Base-by-base conservation (phyloP, 2,888 invertebrate genomes). In the Drosophila seclusa region DNA sequence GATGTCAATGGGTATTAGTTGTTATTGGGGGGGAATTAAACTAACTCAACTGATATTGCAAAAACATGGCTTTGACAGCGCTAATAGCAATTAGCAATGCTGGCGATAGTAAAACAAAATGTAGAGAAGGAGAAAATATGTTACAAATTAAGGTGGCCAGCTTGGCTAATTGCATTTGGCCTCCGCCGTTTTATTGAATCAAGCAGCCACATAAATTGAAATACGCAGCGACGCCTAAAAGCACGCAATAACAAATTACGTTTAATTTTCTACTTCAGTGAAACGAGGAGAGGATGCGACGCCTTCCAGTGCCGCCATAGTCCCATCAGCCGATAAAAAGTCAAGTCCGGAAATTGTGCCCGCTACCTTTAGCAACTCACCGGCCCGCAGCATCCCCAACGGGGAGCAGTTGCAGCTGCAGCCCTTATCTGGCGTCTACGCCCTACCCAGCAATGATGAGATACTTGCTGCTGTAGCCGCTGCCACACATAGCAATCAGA, bases 321-420 rank as follows among this genome's bases (percentile, higher is more conserved):
- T 78, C 32, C 71, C 89, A 57, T 73, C 64, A 55, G 90, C 90
- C 38, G 83, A 92, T 59, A 91, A 92, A 68, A 91, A 91, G 80
- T 91, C 91, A 34, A 91, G 91, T 65, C 91, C 91, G 68, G 91
- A 91, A 91, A 89, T 91, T 76, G 91, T 91, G 50, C 91, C 91
- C 27, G 83, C 92, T 52, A 84, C 92, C 49, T 91, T 90, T 32
- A 91, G 91, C 67, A 86, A 91, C 45, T 77, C 91, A 4, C 80
- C 87, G 1, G 79, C 89, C 32, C 63, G 74, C 27, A 75, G 42
- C 65, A 36, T 16, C 10, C n/a, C 66, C 40, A 63, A 18, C 36
- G 64, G 68, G 24, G 48, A 60, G 11, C 63, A 18, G 24, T 27
- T 16, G 18, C 59, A 59, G 52, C 66, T 57, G 29, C 74, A 74